Evolutionary conservation across 2,888 invertebrate genomes (phyloP), one percentile per base, ranked within the genome.

Genomic region (Idaea aversata): DNA sequence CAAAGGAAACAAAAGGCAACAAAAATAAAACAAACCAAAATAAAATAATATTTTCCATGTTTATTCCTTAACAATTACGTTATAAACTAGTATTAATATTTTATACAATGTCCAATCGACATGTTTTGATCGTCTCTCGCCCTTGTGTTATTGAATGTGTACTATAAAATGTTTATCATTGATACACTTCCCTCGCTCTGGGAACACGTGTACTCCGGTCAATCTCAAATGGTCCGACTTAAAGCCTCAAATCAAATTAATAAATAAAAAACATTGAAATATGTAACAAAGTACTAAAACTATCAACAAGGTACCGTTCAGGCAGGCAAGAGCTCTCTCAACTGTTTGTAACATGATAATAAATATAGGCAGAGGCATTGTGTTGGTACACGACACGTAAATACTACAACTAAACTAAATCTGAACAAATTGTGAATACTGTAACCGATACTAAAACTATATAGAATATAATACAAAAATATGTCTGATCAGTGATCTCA

Each of bases 41-140:
- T 87, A 88, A 82, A 86, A 87, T 85, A 88, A 90, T 90, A 90
- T 90, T 88, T 88, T 91, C 91, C 91, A 91, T 88, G 86, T 93
- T 92, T 91, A 93, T 91, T 92, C 84, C 92, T 91, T 92, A 93
- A 88, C 86, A 88, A 83, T 90, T 85, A 91, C 81, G 87, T 89
- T 91, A 90, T 73, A 86, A 87, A 85, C 91, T 92, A 92, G 82
- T 82, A 87, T 88, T 88, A 88, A 87, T 91, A 90, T 90, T 90
- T 91, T 91, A 90, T 90, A 93, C 91, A 91, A 85, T 86, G 86
- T 90, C 91, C 86, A 88, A 86, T 85, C 77, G 85, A 89, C 87
- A 84, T 83, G 83, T 77, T 34, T 7, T 84, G 82, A 79, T 83
- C 75, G 78, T 84, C 82, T 86, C 87, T 86, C 82, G 84, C 88